Evolutionary conservation across 2,113 vertebrate species (phyloP).

Genomic region (Ciconia stormi): DNA sequence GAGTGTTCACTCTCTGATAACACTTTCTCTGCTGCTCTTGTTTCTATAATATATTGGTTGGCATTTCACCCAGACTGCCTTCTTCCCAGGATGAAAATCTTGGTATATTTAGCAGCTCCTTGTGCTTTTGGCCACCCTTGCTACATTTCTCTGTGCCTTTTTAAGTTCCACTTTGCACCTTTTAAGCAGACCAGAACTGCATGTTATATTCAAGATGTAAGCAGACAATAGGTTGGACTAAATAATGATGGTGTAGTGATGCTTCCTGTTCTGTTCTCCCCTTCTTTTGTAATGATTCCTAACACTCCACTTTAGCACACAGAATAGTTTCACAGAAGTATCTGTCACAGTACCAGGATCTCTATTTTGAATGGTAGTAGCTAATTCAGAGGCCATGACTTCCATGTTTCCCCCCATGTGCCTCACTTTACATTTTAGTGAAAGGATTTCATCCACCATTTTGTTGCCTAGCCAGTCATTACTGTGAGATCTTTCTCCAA

Average conservation of each 20-base stretch:
- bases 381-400: not conserved
- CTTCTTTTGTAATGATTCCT: not conserved
- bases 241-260: not conserved
- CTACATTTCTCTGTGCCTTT: not conserved
- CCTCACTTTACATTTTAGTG: not conserved
- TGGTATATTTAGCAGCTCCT: not conserved
- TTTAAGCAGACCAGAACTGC: not conserved
- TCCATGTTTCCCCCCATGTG: not conserved
- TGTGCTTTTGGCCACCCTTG: not conserved
- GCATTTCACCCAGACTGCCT: not conserved
- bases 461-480: not conserved
- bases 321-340: not conserved
- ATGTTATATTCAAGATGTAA: not conserved
- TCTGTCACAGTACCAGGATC: not conserved
- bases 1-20: not conserved
- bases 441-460: not conserved
- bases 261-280: not conserved
- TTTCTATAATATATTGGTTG: not conserved
- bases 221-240: not conserved
- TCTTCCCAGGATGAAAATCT: not conserved
- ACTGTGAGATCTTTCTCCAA: not conserved
- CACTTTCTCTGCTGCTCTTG: not conserved
- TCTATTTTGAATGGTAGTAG: not conserved
- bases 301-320: not conserved
- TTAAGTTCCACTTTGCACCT: not conserved